Evolutionary conservation across 2,888 invertebrate genomes (phyloP).

Genomic region (Meta bourneti): DNA sequence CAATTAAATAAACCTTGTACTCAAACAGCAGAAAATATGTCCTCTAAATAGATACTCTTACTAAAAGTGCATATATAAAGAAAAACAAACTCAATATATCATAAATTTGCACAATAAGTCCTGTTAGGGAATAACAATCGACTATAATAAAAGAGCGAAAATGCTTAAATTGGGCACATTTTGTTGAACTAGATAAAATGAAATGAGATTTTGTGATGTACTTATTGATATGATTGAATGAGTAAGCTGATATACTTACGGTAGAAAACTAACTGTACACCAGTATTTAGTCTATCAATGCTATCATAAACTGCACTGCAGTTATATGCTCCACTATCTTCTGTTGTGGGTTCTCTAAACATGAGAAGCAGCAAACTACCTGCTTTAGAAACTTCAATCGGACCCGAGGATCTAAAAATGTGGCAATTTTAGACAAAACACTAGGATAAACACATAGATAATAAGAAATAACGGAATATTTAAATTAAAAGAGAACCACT

Average conservation of each 20-base stretch:
- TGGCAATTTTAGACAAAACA: neutral
- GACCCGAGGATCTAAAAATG: conserved; percentile 60
- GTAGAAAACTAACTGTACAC: conserved; percentile 77
- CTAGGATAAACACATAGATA: no score
- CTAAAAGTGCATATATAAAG: no score
- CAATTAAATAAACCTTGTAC: no score
- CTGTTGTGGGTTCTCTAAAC: conserved; percentile 78
- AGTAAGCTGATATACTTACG: conserved; percentile 63
- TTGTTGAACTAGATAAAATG: no score
- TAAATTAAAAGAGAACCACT: neutral
- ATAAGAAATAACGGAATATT: neutral
- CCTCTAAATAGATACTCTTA: no score
- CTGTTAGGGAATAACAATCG: no score
- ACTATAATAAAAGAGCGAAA: no score
- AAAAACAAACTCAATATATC: no score
- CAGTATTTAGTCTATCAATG: conserved; percentile 78
- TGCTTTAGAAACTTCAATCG: conserved; percentile 69
- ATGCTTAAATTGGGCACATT: no score
- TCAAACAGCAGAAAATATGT: no score
- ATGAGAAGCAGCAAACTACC: conserved; percentile 70
- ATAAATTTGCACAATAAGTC: no score
- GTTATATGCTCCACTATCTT: conserved; percentile 90
- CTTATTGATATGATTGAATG: neutral
- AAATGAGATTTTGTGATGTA: no score
- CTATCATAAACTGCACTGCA: conserved; percentile 90